Evolutionary conservation across 1,140 invertebrate species (phyloP).

Genomic region (Procambarus clarkii): DNA sequence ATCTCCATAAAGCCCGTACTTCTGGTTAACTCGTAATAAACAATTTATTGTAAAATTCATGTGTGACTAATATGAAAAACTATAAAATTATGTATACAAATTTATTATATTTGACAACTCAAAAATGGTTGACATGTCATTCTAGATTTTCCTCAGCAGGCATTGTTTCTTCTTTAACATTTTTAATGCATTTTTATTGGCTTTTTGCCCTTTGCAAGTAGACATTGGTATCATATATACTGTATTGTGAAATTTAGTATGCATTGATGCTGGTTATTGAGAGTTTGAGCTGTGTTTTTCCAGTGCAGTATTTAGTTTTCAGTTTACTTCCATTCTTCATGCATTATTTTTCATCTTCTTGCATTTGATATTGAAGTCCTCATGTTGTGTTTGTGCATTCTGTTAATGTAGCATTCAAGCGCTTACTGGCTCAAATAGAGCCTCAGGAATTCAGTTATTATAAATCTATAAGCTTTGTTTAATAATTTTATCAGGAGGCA

Average conservation of each 20-base stretch:
- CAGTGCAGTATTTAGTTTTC: not conserved
- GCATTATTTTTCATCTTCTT: too few relatives aligned
- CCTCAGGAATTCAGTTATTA: not conserved
- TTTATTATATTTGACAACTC: not conserved
- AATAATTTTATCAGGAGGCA: not conserved
- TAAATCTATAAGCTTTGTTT: not conserved
- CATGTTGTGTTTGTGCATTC: not conserved
- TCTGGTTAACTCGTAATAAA: not conserved
- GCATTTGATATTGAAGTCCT: not conserved
- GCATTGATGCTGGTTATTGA: not conserved
- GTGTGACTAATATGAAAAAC: not conserved
- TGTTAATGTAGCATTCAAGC: not conserved
- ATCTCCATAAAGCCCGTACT: not conserved
- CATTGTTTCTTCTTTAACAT: not conserved
- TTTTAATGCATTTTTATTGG: not conserved
- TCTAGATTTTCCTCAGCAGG: not conserved
- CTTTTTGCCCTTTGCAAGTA: not conserved
- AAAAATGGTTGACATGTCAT: not conserved
- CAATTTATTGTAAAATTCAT: not conserved
- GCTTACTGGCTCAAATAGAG: not conserved
- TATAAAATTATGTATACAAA: not conserved
- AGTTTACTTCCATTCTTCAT: too few relatives aligned
- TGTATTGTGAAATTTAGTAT: not conserved
- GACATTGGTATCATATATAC: not conserved
- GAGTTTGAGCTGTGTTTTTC: not conserved